Percentiles rank a stretch among this genome's conserved stretches.
These are phyloP conservation scores for Puntigrus tetrazona DNA, from an alignment of 2,113 vertebrate species.

Conservation along the genomic window DNA sequence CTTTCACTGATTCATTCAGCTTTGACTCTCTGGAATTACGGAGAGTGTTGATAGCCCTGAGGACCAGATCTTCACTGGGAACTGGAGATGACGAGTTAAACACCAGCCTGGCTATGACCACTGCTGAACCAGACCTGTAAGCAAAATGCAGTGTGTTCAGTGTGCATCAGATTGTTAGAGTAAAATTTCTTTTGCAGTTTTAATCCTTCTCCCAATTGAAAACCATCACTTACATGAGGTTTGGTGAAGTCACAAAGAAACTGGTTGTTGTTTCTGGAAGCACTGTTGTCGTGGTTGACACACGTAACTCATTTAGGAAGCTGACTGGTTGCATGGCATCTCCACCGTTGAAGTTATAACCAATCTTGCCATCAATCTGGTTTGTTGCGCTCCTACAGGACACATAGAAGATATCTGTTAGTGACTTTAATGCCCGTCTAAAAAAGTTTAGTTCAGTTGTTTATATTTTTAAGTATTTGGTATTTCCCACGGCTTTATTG, in stretches of 20 bases:
- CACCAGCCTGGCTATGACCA: neutral
- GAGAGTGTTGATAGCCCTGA: neutral
- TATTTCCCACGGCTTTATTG: too few relatives aligned
- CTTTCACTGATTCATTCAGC: neutral
- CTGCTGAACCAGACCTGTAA: neutral
- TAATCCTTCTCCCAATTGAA: neutral
- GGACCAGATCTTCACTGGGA: conserved; percentile 26
- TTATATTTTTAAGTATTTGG: too few relatives aligned
- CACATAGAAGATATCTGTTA: neutral
- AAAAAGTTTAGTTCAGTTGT: neutral
- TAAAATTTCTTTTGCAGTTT: neutral
- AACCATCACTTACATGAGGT: neutral
- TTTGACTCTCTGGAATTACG: neutral
- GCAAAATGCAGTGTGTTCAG: neutral
- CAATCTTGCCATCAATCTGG: neutral
- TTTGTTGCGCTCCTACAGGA: neutral
- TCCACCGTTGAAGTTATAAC: neutral
- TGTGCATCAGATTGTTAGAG: neutral
- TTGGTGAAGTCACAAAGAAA: neutral
- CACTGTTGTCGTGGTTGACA: neutral
- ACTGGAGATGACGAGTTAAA: neutral
- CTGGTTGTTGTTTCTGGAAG: neutral
- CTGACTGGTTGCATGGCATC: neutral
- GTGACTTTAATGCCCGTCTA: too few relatives aligned
- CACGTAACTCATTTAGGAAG: neutral